Base-by-base conservation (phyloP, 2,797 vertebrate genomes). In the Falco biarmicus region DNA sequence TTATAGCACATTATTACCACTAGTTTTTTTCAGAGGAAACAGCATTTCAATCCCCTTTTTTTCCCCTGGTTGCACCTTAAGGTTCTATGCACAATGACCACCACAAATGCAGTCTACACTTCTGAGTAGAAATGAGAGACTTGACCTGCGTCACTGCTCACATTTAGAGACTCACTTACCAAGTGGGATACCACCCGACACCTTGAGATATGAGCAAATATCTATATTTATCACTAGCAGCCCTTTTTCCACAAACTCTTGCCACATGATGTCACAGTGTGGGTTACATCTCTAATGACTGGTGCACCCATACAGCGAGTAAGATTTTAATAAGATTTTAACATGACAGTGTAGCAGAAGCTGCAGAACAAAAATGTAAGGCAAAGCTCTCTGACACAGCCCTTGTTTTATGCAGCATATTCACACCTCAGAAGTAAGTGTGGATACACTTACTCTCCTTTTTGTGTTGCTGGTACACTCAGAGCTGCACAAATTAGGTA, bases 141-240 rank as follows among this genome's bases (percentile, higher is more conserved):
- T 39, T 89, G 74, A 26, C 60, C 60, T 92, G 87, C 68, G 65
- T 95, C 95, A 94, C 70, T 0, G 0, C 31, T 92, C 94, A 60
- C 80, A 93, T 95, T 96, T 91, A 92, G 89, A 85, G 73, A 43
- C 32, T 95, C 57, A 51, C 29, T 92, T 95, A 92, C 50, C 76
- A 81, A 93, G 39, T 50, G 76, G 57, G 76, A 90, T 90, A 68
- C 61, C 68, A 61, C 28, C 51, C 5, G 6, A 77, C 89, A 29
- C 73, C 69, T 85, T 94, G 89, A 90, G 68, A 80, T 85, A 71
- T 92, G 91, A 97, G 53, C 77, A 50, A 65, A 91, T 43, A 32
- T 79, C 95, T 97, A 89, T 93, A 79, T 91, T 95, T 97, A 90
- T 83, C 91, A 89, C 56, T 79, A 80, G 16, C 57, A 88, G 34